phyloP scores from a whole-genome alignment of 2,113 vertebrate species.

The Syngnathus floridae region DNA sequence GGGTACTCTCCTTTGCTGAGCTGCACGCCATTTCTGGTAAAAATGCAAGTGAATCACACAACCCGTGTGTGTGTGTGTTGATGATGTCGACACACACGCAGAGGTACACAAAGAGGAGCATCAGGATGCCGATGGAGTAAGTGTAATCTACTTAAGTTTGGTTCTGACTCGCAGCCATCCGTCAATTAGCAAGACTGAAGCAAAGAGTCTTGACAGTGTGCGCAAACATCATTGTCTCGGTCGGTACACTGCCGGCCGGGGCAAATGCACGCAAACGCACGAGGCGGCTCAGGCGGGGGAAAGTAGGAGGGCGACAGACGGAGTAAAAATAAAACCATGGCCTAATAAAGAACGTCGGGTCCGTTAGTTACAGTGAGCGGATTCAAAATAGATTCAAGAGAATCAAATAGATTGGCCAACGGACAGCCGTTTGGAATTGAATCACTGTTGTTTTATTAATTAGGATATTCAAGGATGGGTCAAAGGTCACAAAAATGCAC shows the following conservation, averaged over 20 bases:
- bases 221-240: conserved; percentile 72
- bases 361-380: not conserved
- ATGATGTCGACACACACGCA: not conserved
- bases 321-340: not conserved
- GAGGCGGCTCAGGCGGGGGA: not conserved
- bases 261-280: conserved; percentile 10
- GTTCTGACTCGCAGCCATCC: conserved; percentile 60
- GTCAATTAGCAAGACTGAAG: conserved; percentile 65
- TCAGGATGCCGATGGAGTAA: conserved; percentile 25
- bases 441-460: not conserved
- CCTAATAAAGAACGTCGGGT: not conserved
- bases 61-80: not conserved
- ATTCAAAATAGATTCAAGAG: not conserved
- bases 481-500: not conserved
- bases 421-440: not conserved
- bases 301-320: not conserved
- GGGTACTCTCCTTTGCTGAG: no score
- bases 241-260: conserved; percentile 43
- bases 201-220: conserved; percentile 83
- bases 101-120: not conserved
- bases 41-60: not conserved
- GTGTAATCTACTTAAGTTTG: conserved; percentile 64
- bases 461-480: not conserved
- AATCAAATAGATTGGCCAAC: not conserved
- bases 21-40: not conserved